Conservation (phyloP, 2,113 vertebrate species). For the Quiscalus mexicanus region DNA sequence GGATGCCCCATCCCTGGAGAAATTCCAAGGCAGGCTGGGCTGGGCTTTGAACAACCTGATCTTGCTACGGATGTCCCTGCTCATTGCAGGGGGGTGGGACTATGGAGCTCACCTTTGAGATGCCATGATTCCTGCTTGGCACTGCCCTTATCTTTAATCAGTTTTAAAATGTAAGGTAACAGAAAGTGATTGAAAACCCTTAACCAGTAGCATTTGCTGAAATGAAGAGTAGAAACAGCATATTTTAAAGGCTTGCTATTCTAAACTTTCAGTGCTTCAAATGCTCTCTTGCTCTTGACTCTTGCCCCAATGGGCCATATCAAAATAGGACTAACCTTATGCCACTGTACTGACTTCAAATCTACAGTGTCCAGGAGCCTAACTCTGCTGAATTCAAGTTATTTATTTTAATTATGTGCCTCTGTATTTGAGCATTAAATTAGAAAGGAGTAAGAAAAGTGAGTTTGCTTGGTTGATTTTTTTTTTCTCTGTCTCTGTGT, state of each 20-base stretch:
- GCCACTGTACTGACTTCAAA: background rate
- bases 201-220: background rate
- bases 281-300: background rate
- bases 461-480: background rate
- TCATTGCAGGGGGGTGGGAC: rapidly evolving
- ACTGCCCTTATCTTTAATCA: constrained; percentile 12
- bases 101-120: background rate
- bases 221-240: background rate
- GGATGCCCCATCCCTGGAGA: background rate
- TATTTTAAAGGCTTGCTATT: background rate
- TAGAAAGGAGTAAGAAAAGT: background rate
- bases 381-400: background rate
- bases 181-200: background rate
- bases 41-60: background rate
- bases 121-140: background rate
- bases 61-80: background rate
- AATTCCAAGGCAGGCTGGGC: background rate
- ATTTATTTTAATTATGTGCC: background rate
- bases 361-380: background rate
- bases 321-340: background rate
- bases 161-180: background rate
- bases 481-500: background rate
- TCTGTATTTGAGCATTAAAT: background rate
- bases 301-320: background rate
- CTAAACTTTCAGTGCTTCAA: background rate